Evolutionary conservation across 2,113 vertebrate genomes (phyloP).

Genomic region (Myrmophylax atrothorax): DNA sequence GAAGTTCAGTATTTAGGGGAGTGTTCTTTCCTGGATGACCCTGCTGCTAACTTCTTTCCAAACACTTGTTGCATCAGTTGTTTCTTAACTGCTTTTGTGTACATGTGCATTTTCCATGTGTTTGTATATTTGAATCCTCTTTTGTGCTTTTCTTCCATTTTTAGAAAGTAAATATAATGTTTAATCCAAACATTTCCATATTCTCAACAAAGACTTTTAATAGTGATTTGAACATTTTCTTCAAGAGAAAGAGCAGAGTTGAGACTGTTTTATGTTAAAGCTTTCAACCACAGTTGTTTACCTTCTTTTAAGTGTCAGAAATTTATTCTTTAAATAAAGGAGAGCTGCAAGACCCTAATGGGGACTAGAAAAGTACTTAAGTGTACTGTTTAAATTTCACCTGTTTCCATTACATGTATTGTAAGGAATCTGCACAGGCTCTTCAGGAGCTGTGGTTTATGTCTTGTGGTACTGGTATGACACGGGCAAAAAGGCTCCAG

Average conservation of each 20-base stretch:
- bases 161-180: neutral
- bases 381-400: constrained; percentile 50
- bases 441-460: constrained; percentile 33
- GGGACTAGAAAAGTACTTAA: constrained; percentile 26
- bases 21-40: neutral
- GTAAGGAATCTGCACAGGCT: neutral
- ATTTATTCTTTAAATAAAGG: constrained; percentile 61
- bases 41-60: neutral
- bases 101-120: rapidly evolving
- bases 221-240: constrained; percentile 4
- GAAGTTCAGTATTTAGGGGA: neutral
- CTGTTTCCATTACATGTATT: constrained; percentile 52
- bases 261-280: constrained; percentile 39
- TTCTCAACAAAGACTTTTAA: neutral
- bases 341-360: constrained; percentile 9
- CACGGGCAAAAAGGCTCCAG: neutral
- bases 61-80: neutral
- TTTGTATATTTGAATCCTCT: neutral
- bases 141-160: neutral
- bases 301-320: constrained; percentile 50
- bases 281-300: constrained; percentile 47
- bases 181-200: constrained; percentile 16
- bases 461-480: neutral
- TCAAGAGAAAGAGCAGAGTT: neutral
- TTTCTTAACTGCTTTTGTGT: neutral